Evolutionary conservation across 1,140 invertebrate genomes (phyloP).

Genomic region (Plodia interpunctella): DNA sequence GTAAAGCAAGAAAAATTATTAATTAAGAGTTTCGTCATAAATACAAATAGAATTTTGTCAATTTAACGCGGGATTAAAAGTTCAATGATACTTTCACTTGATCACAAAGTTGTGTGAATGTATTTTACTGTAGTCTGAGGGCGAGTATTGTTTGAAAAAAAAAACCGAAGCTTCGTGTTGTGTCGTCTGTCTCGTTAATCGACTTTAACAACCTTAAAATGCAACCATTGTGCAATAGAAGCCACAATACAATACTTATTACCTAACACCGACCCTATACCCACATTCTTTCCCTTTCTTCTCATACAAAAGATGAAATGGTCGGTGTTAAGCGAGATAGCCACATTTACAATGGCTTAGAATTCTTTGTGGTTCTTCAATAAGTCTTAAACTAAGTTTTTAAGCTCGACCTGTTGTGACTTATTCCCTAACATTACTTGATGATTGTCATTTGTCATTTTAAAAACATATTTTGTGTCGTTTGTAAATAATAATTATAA

Average conservation of each 20-base stretch:
- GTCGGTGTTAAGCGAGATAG: neutral
- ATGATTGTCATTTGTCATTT: neutral
- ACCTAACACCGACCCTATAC: slow-evolving; percentile 12
- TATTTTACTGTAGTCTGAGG: too few species aligned
- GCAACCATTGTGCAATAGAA: neutral
- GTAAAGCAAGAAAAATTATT: too few species aligned
- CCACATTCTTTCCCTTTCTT: slow-evolving; percentile 1
- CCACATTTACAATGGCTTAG: neutral
- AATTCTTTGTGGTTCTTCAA: neutral
- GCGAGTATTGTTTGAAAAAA: too few species aligned
- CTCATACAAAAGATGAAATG: slow-evolving; percentile 1
- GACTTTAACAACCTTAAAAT: neutral
- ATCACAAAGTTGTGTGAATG: too few species aligned
- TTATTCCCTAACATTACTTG: neutral
- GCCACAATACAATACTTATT: neutral
- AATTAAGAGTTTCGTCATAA: too few species aligned
- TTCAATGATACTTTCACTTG: too few species aligned
- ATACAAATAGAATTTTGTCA: too few species aligned
- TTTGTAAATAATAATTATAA: too few species aligned
- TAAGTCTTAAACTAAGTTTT: neutral
- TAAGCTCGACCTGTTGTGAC: neutral
- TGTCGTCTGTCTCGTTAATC: too few species aligned
- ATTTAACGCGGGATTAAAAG: too few species aligned
- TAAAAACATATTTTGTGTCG: too few species aligned
- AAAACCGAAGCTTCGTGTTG: too few species aligned